phyloP scores from a whole-genome alignment of 2,113 vertebrate species.

The Lichenostomus cassidix region DNA sequence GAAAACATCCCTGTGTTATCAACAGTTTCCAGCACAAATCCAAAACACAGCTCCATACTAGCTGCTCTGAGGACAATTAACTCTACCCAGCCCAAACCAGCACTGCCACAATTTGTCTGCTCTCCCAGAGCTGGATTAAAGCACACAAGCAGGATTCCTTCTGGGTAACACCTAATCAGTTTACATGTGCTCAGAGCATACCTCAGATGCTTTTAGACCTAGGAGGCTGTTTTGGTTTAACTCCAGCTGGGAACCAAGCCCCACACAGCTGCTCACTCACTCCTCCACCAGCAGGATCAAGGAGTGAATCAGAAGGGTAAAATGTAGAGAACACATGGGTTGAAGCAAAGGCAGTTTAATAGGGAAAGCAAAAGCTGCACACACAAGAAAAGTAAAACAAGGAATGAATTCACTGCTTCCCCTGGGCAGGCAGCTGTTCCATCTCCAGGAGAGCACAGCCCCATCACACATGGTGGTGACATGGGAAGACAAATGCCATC shows the following conservation, averaged over 20 bases:
- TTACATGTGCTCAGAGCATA: accelerated
- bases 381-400: not conserved
- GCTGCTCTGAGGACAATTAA: not conserved
- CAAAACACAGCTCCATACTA: not conserved
- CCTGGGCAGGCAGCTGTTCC: not conserved
- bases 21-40: not conserved
- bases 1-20: not conserved
- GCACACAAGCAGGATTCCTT: not conserved
- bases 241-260: not conserved
- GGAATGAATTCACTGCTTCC: not conserved
- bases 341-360: not conserved
- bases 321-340: accelerated
- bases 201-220: not conserved
- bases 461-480: not conserved
- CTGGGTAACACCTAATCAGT: not conserved
- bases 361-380: not conserved
- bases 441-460: not conserved
- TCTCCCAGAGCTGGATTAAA: not conserved
- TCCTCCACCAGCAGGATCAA: not conserved
- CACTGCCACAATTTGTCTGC: not conserved
- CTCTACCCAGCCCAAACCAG: not conserved
- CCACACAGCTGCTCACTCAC: not conserved
- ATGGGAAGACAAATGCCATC: not conserved
- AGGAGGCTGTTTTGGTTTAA: not conserved
- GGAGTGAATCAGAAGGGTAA: not conserved